Evolutionary conservation across 2,888 invertebrate genomes (phyloP).

Genomic region (Lithophane leautieri): DNA sequence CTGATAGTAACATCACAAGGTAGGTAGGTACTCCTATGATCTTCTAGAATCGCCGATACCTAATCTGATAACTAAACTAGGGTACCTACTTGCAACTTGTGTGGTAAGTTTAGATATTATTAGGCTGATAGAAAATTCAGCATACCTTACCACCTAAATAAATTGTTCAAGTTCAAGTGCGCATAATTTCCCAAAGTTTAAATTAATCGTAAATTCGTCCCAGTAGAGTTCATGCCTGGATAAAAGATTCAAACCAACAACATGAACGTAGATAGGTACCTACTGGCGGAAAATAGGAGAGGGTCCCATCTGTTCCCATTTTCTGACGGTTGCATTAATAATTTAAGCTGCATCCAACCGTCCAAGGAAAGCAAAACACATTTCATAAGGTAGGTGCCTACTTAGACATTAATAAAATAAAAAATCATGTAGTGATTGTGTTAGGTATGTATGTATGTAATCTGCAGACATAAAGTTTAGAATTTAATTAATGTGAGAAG

Average conservation of each 20-base stretch:
- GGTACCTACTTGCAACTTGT: not conserved
- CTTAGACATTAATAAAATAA: too few relatives aligned
- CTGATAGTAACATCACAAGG: constrained; percentile 8
- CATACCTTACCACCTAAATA: not conserved
- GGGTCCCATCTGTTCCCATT: too few relatives aligned
- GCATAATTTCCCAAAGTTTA: not conserved
- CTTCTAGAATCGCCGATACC: not conserved
- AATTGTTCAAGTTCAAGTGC: too few relatives aligned
- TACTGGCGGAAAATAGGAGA: not conserved
- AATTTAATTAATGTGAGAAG: constrained; percentile 43
- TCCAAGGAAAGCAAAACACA: not conserved
- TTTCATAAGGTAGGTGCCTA: too few relatives aligned
- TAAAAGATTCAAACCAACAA: not conserved
- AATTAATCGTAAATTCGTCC: not conserved
- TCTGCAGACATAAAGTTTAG: constrained; percentile 28
- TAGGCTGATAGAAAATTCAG: not conserved
- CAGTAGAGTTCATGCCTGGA: not conserved
- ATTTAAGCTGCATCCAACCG: not conserved
- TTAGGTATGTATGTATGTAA: not conserved
- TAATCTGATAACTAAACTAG: not conserved
- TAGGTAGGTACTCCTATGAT: not conserved
- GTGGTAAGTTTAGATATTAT: not conserved
- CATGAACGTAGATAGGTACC: too few relatives aligned
- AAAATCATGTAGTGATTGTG: not conserved
- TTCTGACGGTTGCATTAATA: too few relatives aligned